phyloP scores from a whole-genome alignment of 1,140 invertebrate species.

The Drosophila ironensis region DNA sequence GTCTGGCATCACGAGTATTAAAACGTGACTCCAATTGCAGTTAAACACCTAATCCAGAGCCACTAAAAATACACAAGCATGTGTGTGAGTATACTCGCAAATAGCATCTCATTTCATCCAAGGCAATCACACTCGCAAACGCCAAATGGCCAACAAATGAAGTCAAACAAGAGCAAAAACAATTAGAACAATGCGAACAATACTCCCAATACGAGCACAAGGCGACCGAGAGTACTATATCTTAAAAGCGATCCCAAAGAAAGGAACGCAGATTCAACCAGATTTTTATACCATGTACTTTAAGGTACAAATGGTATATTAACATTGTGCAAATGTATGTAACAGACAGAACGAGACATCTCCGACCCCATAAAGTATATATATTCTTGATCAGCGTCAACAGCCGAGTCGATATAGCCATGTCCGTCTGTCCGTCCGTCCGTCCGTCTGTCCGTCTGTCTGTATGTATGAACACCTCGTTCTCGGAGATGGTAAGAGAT shows the following conservation, averaged over 20 bases:
- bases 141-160: slow-evolving; percentile 39
- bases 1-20: slow-evolving; percentile 78
- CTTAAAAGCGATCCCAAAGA: slow-evolving; percentile 16
- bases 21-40: slow-evolving; percentile 79
- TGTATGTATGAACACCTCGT: no score
- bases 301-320: no score
- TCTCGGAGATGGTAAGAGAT: no score
- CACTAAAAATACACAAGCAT: neutral
- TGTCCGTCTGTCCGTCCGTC: no score
- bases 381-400: no score
- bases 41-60: slow-evolving; percentile 61
- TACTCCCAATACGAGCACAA: neutral
- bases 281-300: no score
- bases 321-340: no score
- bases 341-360: no score
- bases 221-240: slow-evolving; percentile 23
- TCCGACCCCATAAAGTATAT: no score
- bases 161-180: slow-evolving; percentile 68
- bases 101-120: neutral
- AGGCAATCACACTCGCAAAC: slow-evolving; percentile 37
- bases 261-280: no score
- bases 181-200: slow-evolving; percentile 64
- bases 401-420: no score
- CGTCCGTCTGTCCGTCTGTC: no score
- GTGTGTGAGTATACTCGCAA: neutral